Conservation (phyloP, 2,888 invertebrate genomes). For the Andrena minutula region DNA sequence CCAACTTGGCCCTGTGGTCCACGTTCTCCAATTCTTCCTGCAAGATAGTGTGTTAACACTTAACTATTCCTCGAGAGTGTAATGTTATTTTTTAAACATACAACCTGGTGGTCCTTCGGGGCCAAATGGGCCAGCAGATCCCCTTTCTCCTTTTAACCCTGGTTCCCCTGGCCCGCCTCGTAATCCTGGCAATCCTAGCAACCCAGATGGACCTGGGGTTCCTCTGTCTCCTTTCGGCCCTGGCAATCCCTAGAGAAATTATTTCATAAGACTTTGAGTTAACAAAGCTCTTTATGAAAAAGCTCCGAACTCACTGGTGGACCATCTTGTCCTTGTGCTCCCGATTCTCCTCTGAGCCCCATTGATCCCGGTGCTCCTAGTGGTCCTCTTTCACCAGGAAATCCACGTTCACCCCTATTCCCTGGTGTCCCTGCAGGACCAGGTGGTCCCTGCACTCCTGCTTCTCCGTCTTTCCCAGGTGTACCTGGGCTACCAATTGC, state of each 20-base stretch:
- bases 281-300: not conserved
- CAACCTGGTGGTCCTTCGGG: slow-evolving; percentile 91
- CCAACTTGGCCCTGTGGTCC: slow-evolving; percentile 92
- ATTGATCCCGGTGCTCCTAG: slow-evolving; percentile 89
- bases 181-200: slow-evolving; percentile 90
- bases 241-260: slow-evolving; percentile 86
- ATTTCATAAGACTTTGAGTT: not conserved
- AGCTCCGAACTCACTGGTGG: slow-evolving; percentile 86
- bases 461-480: slow-evolving; percentile 93
- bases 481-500: slow-evolving; percentile 90
- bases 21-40: slow-evolving; percentile 90
- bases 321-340: slow-evolving; percentile 90
- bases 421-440: slow-evolving; percentile 87
- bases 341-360: slow-evolving; percentile 89
- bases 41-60: slow-evolving; percentile 11
- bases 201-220: slow-evolving; percentile 89
- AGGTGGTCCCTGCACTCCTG: slow-evolving; percentile 89
- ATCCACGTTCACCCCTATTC: slow-evolving; percentile 88
- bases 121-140: slow-evolving; percentile 89
- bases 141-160: slow-evolving; percentile 92
- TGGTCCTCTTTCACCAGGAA: slow-evolving; percentile 91
- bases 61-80: not conserved
- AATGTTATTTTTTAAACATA: slow-evolving; percentile 2
- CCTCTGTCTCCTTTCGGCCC: slow-evolving; percentile 90
- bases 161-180: slow-evolving; percentile 89